A percentile compares a stretch with the other conserved stretches of the same genome.
Evolutionary conservation across 2,113 vertebrate species (phyloP).

Genomic region (Recurvirostra avosetta): DNA sequence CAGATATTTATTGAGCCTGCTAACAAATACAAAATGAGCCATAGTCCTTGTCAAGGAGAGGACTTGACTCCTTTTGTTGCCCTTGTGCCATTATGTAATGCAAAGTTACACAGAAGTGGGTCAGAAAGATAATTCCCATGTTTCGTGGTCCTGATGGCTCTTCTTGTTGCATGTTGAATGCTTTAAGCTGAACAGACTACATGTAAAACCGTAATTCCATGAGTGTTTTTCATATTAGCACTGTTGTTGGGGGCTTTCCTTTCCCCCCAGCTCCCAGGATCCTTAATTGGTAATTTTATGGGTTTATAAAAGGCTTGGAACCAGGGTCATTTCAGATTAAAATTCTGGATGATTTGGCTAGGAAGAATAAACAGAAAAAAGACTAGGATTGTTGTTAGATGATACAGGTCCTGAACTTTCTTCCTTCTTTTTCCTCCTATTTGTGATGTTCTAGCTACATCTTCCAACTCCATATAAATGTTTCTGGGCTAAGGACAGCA

Average conservation of each 20-base stretch:
- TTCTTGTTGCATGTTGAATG: neutral
- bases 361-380: neutral
- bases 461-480: neutral
- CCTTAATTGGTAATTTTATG: neutral
- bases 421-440: neutral
- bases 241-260: neutral
- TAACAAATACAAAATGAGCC: neutral
- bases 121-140: neutral
- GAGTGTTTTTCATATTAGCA: neutral
- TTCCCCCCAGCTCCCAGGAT: neutral
- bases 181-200: neutral
- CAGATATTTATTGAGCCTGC: constrained; percentile 6
- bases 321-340: neutral
- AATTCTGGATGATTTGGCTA: neutral
- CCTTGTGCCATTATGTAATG: neutral
- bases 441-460: neutral
- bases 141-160: neutral
- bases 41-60: neutral
- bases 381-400: neutral
- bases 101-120: neutral
- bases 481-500: neutral
- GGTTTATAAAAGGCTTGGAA: neutral
- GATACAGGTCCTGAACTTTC: neutral
- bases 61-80: neutral
- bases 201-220: neutral